These are phyloP conservation scores for Dicycla oo DNA, from an alignment of 2,888 invertebrate genomes.

Conservation along the genomic window DNA sequence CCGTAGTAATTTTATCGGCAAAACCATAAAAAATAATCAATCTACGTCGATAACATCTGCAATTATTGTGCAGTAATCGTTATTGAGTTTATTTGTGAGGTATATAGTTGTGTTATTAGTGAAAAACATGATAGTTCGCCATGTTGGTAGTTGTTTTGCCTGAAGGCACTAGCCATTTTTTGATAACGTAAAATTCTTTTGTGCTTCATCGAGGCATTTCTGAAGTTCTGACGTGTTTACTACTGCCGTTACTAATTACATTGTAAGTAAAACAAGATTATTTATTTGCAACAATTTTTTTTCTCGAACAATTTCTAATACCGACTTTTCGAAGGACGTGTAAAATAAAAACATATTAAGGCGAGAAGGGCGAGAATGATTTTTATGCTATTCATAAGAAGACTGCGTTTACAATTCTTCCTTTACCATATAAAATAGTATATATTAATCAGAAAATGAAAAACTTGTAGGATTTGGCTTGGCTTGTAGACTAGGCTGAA, in stretches of 20 bases:
- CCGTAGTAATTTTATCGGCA: conserved; percentile 40
- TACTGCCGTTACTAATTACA: conserved; percentile 51
- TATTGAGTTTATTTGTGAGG: conserved; percentile 26
- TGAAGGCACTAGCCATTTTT: conserved; percentile 71
- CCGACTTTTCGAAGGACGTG: conserved; percentile 6
- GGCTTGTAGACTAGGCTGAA: neutral
- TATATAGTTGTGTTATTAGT: conserved; percentile 18
- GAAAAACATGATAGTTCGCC: conserved; percentile 28
- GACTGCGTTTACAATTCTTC: neutral
- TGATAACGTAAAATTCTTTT: conserved; percentile 64
- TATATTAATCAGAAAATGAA: neutral
- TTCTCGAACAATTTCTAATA: neutral
- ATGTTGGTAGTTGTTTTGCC: conserved; percentile 61
- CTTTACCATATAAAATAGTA: neutral
- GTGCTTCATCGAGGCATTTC: conserved; percentile 61
- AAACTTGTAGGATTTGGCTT: neutral
- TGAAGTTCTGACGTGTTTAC: conserved; percentile 76
- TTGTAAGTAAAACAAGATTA: conserved; percentile 54
- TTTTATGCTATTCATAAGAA: neutral
- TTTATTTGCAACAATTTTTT: conserved; percentile 5
- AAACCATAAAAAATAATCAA: conserved; percentile 26
- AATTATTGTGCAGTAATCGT: neutral
- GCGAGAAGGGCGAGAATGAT: neutral
- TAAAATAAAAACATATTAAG: neutral
- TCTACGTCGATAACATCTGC: conserved; percentile 10